A percentile compares a stretch with the other conserved stretches of the same genome.
phyloP scores from a whole-genome alignment of 2,113 vertebrate genomes.

The Peromyscus leucopus region DNA sequence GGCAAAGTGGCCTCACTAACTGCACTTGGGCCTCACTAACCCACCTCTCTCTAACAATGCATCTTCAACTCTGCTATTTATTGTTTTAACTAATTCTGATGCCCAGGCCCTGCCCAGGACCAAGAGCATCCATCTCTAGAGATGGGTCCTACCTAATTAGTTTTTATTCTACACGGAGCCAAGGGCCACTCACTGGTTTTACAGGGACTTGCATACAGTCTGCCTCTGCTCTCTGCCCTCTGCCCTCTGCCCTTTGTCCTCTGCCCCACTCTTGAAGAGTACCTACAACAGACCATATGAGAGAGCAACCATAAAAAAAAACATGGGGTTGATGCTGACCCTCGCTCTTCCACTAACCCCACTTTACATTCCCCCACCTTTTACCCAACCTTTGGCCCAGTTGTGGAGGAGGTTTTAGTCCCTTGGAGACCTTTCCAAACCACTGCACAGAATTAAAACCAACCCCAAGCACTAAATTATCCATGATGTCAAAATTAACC shows the following conservation, averaged over 20 bases:
- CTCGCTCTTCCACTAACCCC: not conserved
- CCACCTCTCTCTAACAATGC: not conserved
- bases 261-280: not conserved
- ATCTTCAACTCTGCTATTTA: not conserved
- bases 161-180: not conserved
- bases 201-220: not conserved
- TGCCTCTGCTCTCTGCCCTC: not conserved
- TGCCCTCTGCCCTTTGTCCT: not conserved
- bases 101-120: not conserved
- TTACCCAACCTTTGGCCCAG: not conserved
- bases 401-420: not conserved
- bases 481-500: slow-evolving; percentile 57
- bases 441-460: not conserved
- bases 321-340: not conserved
- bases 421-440: not conserved
- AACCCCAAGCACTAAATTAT: not conserved
- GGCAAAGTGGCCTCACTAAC: not conserved
- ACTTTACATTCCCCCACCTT: not conserved
- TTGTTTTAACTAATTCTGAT: not conserved
- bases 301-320: not conserved
- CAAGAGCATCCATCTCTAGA: not conserved
- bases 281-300: not conserved
- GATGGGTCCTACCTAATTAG: not conserved
- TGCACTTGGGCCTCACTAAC: not conserved
- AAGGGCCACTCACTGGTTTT: not conserved